Base-by-base conservation (phyloP, 53 echinoderm and acorn worm genomes). In the Patiria pectinifera region DNA sequence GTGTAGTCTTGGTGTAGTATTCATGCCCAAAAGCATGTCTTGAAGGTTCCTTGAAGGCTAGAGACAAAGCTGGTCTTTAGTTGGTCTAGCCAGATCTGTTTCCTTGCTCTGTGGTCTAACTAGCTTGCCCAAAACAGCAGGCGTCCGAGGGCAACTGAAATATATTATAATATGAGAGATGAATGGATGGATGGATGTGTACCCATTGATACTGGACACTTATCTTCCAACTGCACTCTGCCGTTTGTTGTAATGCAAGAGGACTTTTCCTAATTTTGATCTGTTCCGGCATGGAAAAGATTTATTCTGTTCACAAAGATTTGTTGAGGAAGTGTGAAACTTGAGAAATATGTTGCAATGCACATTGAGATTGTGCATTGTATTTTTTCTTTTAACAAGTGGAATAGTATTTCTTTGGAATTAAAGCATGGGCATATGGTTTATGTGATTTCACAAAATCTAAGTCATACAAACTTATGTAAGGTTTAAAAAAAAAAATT, bases 241-340 rank as follows among this genome's bases (percentile, higher is more conserved):
- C 46, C 21, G 35, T 18, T 22, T 21, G 7, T n/a, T 21, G 90
- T 80, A 90, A 90, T 46, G 61, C 25, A 46, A 90, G 26, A 90
- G 47, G 59, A 80, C 66, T 90, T 80, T 90, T 90, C 90, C 90
- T 90, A 43, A 25, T 75, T 74, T 59, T 49, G 48, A 70, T 13
- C 21, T 70, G 22, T 74, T 18, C 49, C 86, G 47, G 75, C 46
- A 75, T 23, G 22, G 74, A 72, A 75, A 74, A 53, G 58, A 86
- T 71, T 72, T 75, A 72, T 12, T 43, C 5, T 45, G 2, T 14
- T 3, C 23, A 59, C 48, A 19, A 83, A 44, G 35, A 44, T 70
- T 74, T 25, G 4, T 3, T 72, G 21, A 76, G 72, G 74, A 72
- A 21, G 43, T 47, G 23, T 63, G 62, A 76, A 76, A 76, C 77